Percentiles rank a stretch among this genome's conserved stretches.
phyloP scores from a whole-genome alignment of 2,888 invertebrate genomes.

The Archaeoteleia sp. region DNA sequence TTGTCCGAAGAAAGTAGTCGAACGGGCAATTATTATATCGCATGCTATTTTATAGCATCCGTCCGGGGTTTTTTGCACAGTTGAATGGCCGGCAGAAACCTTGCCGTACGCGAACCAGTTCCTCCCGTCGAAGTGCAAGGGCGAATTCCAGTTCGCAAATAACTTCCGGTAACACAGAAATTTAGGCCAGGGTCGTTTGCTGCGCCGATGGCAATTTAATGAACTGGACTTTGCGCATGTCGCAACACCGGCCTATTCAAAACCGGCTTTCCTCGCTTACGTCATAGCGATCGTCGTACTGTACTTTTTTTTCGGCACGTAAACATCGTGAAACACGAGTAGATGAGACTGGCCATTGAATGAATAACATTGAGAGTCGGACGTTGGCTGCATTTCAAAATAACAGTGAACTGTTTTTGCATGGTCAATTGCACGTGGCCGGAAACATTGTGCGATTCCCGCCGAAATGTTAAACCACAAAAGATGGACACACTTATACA shows the following conservation, averaged over 20 bases:
- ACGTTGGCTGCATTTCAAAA: constrained; percentile 1
- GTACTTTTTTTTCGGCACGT: constrained; percentile 36
- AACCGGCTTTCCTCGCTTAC: constrained; percentile 35
- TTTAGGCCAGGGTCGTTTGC: constrained; percentile 50
- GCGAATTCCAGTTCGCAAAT: constrained; percentile 53
- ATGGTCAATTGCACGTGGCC: no score
- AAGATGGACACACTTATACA: no score
- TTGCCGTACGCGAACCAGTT: constrained; percentile 50
- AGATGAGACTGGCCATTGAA: constrained; percentile 13
- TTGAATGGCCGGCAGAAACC: constrained; percentile 42
- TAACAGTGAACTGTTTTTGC: no score
- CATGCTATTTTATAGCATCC: constrained; percentile 15
- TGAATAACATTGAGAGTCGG: background rate
- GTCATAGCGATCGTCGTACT: constrained; percentile 21
- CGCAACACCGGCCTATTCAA: constrained; percentile 27
- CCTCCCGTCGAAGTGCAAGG: constrained; percentile 51
- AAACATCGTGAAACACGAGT: constrained; percentile 35
- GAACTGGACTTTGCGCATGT: constrained; percentile 47
- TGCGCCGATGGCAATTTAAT: constrained; percentile 44
- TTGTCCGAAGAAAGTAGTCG: constrained; percentile 15
- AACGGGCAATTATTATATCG: constrained; percentile 7
- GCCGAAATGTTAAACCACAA: no score
- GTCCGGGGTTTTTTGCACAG: constrained; percentile 16
- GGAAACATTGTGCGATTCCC: no score
- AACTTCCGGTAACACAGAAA: constrained; percentile 50